These are phyloP conservation scores for Callipepla squamata DNA, from an alignment of 2,113 vertebrate genomes.

Conservation along the genomic window DNA sequence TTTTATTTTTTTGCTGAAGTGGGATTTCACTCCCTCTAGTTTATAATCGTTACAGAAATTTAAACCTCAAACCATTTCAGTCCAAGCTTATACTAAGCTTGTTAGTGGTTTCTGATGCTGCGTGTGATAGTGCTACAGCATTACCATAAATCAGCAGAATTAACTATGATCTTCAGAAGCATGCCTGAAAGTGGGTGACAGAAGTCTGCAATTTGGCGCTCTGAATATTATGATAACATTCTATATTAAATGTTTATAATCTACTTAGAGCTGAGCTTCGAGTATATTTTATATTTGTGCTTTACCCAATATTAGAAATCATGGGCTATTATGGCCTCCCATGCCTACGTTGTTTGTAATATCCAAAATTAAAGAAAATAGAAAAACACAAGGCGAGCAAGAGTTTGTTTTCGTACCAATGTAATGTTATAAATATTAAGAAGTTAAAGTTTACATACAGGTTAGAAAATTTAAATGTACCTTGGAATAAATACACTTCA, in stretches of 20 bases:
- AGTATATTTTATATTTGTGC: conserved; percentile 96
- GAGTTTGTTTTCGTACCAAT: conserved; percentile 5
- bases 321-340: conserved; percentile 71
- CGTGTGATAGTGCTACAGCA: conserved; percentile 90
- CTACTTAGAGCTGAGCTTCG: conserved; percentile 97
- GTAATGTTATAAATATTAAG: conserved; percentile 33
- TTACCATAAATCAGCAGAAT: conserved; percentile 99
- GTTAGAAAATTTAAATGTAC: conserved; percentile 52
- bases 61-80: conserved; percentile 99
- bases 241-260: conserved; percentile 99
- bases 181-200: conserved; percentile 91
- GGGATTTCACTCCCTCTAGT: conserved; percentile 94
- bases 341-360: conserved; percentile 70
- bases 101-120: conserved; percentile 99
- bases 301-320: conserved; percentile 82
- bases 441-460: conserved; percentile 42
- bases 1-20: conserved; percentile 95
- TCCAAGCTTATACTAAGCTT: conserved; percentile 99
- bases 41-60: conserved; percentile 97
- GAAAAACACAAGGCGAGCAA: conserved; percentile 56
- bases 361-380: conserved; percentile 70
- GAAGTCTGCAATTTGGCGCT: conserved; percentile 97
- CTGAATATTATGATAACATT: conserved; percentile 99
- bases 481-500: conserved; percentile 50
- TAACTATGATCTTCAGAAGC: conserved; percentile 99